Evolutionary conservation across 2,113 vertebrate genomes (phyloP), one percentile per base, ranked within the genome.

Genomic region (Grammatotria lemairii): DNA sequence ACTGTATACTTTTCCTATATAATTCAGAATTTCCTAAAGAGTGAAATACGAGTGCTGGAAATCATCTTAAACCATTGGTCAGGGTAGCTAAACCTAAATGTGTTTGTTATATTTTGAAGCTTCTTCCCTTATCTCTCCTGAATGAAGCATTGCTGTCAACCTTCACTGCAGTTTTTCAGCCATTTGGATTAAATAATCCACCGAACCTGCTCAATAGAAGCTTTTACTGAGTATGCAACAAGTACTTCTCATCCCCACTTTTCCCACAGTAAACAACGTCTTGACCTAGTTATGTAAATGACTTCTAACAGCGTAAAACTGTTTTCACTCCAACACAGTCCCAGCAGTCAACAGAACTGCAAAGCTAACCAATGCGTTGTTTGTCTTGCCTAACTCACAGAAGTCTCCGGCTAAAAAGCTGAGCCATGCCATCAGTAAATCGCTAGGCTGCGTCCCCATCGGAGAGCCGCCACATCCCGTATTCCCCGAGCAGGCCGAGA

Each of bases 371-470:
- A 9, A 13, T 13, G 3, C 47, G 14, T 60, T 80, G 17, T 83
- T 75, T 88, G 53, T 13, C 21, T 31, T 9, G 5, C 38, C 51
- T 31, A 28, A 73, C 81, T 87, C 73, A 82, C 97, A 99, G 99
- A 99, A 99, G 92, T 99, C 99, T 9, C 99, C 99, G 4, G 98
- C 98, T 45, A 99, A 99, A 97, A 99, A 99, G 97, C 97, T 99
- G 96, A 98, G 98, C 97, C 99, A 99, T 40, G 99, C 98, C 12
- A 99, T 99, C 96, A 99, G 98, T 86, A 99, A 97, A 87, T 99
- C 99, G 3, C 96, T 99, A 9, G 99, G 99, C 81, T 99, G 99
- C 1, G 97, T 99, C 5, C 99, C 98, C 68, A 98, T 97, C n/a
- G 95, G 98, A 92, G 99, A 99, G 31, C 97, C 97, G 0, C 97